Percentiles rank a stretch among this genome's conserved stretches.
These are phyloP conservation scores for Stenurella melanura DNA, from an alignment of 2,888 invertebrate species.

Conservation along the genomic window DNA sequence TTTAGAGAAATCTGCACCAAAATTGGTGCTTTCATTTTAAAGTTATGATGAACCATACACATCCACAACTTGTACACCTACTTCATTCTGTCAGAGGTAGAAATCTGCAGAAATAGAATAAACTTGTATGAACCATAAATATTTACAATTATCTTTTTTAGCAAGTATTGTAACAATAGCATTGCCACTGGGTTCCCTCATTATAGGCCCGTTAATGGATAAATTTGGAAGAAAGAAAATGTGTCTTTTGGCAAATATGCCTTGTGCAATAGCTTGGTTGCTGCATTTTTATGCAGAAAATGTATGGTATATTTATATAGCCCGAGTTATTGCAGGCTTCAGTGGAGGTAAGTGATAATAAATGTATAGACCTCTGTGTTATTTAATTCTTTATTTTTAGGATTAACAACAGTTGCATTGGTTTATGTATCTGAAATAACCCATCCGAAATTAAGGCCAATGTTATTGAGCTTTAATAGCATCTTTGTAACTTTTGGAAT, in stretches of 20 bases:
- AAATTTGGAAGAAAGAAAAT: constrained; percentile 75
- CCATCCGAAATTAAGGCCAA: constrained; percentile 75
- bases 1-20: too few relatives aligned
- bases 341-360: constrained; percentile 69
- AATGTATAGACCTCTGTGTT: constrained; percentile 65
- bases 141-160: constrained; percentile 62
- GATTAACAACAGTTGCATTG: constrained; percentile 75
- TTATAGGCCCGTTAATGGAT: constrained; percentile 77
- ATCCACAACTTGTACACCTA: too few relatives aligned
- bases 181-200: constrained; percentile 75
- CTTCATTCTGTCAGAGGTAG: too few relatives aligned
- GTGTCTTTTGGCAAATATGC: constrained; percentile 72
- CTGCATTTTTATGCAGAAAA: constrained; percentile 72
- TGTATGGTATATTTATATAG: constrained; percentile 73
- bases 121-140: neutral
- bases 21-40: too few relatives aligned
- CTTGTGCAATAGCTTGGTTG: constrained; percentile 74
- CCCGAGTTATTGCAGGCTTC: constrained; percentile 75
- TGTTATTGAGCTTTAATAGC: constrained; percentile 77
- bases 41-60: too few relatives aligned
- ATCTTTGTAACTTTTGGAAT: constrained; percentile 78
- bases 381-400: constrained; percentile 71
- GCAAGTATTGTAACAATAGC: constrained; percentile 77
- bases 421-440: constrained; percentile 78
- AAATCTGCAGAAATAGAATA: too few relatives aligned